phyloP scores from a whole-genome alignment of 2,888 invertebrate species.

The Meiosimyza platycephala region DNA sequence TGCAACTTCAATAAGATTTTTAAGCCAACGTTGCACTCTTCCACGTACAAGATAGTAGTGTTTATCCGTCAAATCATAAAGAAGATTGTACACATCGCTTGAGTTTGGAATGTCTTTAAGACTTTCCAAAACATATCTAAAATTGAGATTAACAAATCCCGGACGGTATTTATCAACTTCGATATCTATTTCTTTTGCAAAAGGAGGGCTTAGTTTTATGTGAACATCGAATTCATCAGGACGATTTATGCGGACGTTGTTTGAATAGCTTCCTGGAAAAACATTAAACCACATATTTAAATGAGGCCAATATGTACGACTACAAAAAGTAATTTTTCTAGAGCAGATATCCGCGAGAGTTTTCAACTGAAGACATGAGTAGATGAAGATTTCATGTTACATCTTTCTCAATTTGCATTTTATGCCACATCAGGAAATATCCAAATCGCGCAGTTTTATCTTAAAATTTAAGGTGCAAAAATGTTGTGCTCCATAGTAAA shows the following conservation, averaged over 20 bases:
- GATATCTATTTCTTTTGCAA: slow-evolving; percentile 22
- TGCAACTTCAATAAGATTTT: slow-evolving; percentile 39
- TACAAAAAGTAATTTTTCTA: no score
- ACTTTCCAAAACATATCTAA: slow-evolving; percentile 31
- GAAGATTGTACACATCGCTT: slow-evolving; percentile 27
- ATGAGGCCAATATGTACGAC: no score
- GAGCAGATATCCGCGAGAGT: no score
- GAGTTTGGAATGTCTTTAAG: slow-evolving; percentile 25
- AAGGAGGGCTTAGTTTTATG: slow-evolving; percentile 44
- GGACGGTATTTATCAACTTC: slow-evolving; percentile 37
- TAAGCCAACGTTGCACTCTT: slow-evolving; percentile 44
- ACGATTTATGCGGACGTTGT: slow-evolving; percentile 46
- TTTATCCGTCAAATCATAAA: slow-evolving; percentile 39
- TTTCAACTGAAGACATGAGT: no score
- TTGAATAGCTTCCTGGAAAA: slow-evolving; percentile 48
- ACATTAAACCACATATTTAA: background rate
- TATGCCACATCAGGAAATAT: no score
- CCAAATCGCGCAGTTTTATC: no score
- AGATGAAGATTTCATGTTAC: no score
- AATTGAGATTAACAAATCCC: slow-evolving; percentile 47
- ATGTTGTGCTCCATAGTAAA: no score
- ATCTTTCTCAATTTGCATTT: no score
- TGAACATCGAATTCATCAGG: slow-evolving; percentile 51
- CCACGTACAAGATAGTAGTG: slow-evolving; percentile 38
- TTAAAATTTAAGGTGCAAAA: no score